Conservation (phyloP, 2,797 vertebrate species). For the Phrynocephalus forsythii region DNA sequence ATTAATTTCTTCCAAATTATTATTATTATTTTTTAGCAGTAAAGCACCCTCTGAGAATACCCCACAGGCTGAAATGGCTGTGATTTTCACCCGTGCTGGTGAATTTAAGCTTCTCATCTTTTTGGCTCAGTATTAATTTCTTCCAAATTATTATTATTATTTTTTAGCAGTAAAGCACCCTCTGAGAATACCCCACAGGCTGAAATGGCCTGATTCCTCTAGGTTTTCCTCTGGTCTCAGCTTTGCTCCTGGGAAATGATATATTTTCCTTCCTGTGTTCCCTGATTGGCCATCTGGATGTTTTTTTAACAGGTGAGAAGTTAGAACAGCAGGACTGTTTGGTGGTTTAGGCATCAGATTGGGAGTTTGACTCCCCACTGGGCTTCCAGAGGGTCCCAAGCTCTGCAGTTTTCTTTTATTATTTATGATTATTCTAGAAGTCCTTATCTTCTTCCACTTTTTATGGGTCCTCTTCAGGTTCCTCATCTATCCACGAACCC, state of each 20-base stretch:
- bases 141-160: background rate
- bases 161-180: background rate
- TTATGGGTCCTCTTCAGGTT: no score
- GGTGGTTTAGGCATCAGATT: no score
- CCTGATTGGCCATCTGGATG: background rate
- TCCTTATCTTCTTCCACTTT: no score
- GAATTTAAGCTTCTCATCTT: background rate
- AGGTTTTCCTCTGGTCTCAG: background rate
- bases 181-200: background rate
- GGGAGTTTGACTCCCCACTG: no score
- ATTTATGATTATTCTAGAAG: no score
- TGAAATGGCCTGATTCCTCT: background rate
- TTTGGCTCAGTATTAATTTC: background rate
- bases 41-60: background rate
- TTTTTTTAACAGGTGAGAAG: background rate
- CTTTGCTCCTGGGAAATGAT: background rate
- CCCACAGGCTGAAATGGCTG: background rate
- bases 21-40: background rate
- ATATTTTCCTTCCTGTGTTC: background rate
- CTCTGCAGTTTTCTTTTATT: no score
- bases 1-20: background rate
- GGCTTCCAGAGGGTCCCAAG: no score
- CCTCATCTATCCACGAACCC: no score
- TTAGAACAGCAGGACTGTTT: no score
- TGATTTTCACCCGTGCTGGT: no score